Evolutionary conservation across 2,113 vertebrate genomes (phyloP).

Genomic region (Saccopteryx leptura): DNA sequence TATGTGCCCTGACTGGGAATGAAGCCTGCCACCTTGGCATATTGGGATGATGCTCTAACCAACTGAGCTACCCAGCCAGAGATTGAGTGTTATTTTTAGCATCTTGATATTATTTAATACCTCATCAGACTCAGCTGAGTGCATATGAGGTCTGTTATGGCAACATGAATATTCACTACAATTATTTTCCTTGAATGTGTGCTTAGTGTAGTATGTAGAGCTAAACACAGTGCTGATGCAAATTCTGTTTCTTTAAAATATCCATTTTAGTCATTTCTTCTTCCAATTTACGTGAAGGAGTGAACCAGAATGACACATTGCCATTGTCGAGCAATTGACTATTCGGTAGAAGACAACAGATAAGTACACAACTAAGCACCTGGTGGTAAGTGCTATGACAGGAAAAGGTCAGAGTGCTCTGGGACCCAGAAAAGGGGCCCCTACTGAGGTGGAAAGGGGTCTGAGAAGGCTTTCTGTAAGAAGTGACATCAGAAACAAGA

Average conservation of each 20-base stretch:
- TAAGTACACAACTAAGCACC: not conserved
- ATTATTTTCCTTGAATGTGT: not conserved
- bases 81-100: not conserved
- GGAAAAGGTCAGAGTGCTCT: not conserved
- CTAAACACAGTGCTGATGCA: not conserved
- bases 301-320: not conserved
- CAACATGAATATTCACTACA: not conserved
- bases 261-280: not conserved
- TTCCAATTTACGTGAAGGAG: not conserved
- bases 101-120: not conserved
- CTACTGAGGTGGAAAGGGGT: not conserved
- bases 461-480: not conserved
- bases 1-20: no score
- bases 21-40: no score
- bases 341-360: not conserved
- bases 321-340: not conserved
- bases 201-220: not conserved
- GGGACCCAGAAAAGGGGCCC: not conserved
- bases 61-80: no score
- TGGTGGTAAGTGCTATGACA: not conserved
- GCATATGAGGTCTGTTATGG: not conserved
- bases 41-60: no score
- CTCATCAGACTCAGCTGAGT: not conserved
- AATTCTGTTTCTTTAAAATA: conserved; percentile 43
- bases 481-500: not conserved